Conservation (phyloP, 2,797 vertebrate species). For the Gallirallus australis region DNA sequence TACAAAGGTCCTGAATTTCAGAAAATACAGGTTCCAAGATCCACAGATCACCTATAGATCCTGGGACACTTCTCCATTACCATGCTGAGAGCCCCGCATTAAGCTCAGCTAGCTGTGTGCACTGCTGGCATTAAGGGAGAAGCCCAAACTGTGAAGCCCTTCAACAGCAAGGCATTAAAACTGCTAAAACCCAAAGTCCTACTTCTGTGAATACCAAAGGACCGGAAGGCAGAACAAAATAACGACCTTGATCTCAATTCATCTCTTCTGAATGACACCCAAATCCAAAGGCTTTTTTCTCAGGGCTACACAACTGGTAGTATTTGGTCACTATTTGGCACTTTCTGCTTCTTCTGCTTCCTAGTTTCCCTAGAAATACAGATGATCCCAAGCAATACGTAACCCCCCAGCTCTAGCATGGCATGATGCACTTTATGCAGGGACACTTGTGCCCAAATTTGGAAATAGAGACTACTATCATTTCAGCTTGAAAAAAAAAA, state of each 20-base stretch:
- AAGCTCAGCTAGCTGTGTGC: not conserved
- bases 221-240: not conserved
- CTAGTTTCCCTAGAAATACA: not conserved
- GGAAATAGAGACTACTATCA: not conserved
- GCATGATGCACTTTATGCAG: not conserved
- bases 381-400: not conserved
- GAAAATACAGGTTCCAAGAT: not conserved
- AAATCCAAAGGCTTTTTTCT: not conserved
- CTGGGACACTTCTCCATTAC: not conserved
- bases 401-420: not conserved
- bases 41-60: not conserved
- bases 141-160: not conserved
- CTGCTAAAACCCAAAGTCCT: not conserved
- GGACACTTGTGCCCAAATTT: fast-evolving
- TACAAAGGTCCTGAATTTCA: not conserved
- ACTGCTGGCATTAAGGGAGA: not conserved
- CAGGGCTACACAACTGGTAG: not conserved
- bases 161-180: not conserved
- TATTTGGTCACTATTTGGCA: not conserved
- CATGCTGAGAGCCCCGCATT: fast-evolving
- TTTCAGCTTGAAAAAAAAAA: not conserved
- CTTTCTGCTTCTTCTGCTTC: not conserved
- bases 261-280: not conserved
- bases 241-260: not conserved
- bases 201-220: not conserved